Evolutionary conservation across 2,113 vertebrate species (phyloP).

Genomic region (Festucalex cinctus): DNA sequence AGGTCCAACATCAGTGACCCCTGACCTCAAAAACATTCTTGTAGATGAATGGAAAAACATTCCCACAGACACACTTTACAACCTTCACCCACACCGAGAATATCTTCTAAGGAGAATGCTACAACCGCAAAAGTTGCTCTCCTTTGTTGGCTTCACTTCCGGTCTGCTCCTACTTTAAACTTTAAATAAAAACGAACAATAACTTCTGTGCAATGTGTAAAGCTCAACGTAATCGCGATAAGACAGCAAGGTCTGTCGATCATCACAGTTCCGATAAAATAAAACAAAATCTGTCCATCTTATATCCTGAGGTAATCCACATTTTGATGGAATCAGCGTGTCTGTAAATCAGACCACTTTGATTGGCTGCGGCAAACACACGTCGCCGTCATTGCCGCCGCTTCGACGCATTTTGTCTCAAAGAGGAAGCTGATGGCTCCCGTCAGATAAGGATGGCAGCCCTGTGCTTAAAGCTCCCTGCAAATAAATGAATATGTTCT

Average conservation of each 20-base stretch:
- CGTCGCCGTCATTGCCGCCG: constrained; percentile 12
- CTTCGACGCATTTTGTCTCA: constrained; percentile 29
- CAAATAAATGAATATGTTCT: constrained; percentile 63
- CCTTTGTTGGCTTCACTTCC: not conserved
- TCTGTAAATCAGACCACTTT: constrained; percentile 55
- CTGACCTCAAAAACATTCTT: not conserved
- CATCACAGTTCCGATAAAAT: not conserved
- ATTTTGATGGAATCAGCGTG: constrained; percentile 39
- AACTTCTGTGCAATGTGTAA: constrained; percentile 4
- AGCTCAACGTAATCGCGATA: not conserved
- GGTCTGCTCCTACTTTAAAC: not conserved
- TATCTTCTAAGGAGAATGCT: not conserved
- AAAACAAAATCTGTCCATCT: constrained; percentile 21
- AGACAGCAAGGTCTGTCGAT: constrained; percentile 7
- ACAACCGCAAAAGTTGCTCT: not conserved
- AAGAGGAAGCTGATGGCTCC: constrained; percentile 48
- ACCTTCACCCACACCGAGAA: not conserved
- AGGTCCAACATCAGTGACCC: not conserved
- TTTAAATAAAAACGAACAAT: not conserved
- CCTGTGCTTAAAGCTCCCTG: constrained; percentile 45
- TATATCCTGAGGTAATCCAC: constrained; percentile 45
- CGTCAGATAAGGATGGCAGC: constrained; percentile 57
- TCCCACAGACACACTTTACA: not conserved
- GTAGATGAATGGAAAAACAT: not conserved
- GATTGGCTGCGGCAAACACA: constrained; percentile 18